Evolutionary conservation across 2,113 vertebrate species (phyloP), one percentile per base, ranked within the genome.

Genomic region (Castor canadensis): DNA sequence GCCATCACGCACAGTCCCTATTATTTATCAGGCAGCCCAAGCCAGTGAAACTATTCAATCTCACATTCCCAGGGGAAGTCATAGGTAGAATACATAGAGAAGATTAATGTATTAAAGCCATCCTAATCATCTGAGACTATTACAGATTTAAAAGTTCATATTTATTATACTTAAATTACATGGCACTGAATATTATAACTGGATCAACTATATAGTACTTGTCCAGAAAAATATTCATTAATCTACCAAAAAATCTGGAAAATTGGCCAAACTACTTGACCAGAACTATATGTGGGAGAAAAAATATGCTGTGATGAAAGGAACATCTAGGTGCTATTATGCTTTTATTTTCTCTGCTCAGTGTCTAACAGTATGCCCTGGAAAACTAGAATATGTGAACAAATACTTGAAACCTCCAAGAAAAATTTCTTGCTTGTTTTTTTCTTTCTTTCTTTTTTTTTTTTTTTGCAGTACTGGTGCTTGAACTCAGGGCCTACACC

Each of bases 231-330:
- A 22, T 49, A 10, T 3, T 52, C 40, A 54, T 30, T 92, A 6
- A 80, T 73, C 54, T 77, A 45, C 52, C 66, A 93, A 86, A 85
- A 87, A 97, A 73, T 2, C n/a, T 81, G 26, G n/a, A 88, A 80
- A 79, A 71, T 8, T 73, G 54, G 38, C 56, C 47, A 26, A 96
- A 87, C 6, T 49, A 62, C 30, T 66, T 88, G 60, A 91, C 20
- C 47, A 87, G 75, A 47, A 22, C 26, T 89, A n/a, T 35, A 47
- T 7, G 4, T 89, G 54, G 66, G 40, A 24, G 24, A 73, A 85
- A 77, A 38, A 19, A 60, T 28, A 79, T 28, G 69, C 38, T 13
- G 17, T 32, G 35, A 82, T 38, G 64, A 95, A 83, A 95, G 35
- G 24, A 24, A 91, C 38, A 11, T 49, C 8, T 45, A 60, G 38